phyloP scores from a whole-genome alignment of 2,113 vertebrate species.

The Otis tarda region DNA sequence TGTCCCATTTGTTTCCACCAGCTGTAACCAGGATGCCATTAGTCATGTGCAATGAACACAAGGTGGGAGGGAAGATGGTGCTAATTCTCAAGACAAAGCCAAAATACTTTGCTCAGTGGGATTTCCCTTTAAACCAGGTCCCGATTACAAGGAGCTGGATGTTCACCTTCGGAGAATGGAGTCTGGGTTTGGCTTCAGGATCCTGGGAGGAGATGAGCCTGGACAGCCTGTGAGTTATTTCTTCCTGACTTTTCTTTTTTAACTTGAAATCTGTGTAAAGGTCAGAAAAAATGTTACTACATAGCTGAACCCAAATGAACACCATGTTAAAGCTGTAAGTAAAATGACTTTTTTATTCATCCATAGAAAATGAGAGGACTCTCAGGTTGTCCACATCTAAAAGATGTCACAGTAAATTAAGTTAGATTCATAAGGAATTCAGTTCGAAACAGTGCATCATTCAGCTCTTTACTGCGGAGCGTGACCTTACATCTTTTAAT shows the following conservation, averaged over 20 bases:
- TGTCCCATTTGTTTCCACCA: conserved; percentile 39
- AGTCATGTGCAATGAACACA: conserved; percentile 42
- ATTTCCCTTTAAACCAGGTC: conserved; percentile 77
- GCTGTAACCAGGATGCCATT: conserved; percentile 55
- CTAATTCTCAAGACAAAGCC: background rate
- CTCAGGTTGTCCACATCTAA: background rate
- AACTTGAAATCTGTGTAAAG: background rate
- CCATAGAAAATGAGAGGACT: background rate
- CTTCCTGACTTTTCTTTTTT: background rate
- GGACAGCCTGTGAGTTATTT: conserved; percentile 93
- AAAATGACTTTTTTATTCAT: background rate
- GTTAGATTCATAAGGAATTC: background rate
- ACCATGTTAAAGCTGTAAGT: background rate
- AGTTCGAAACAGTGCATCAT: background rate
- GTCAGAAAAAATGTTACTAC: background rate
- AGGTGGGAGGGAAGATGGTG: conserved; percentile 27
- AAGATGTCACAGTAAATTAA: background rate
- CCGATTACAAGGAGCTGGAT: conserved; percentile 93
- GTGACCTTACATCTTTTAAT: background rate
- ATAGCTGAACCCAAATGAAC: background rate
- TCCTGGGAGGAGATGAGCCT: conserved; percentile 96
- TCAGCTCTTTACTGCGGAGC: background rate
- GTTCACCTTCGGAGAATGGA: conserved; percentile 96
- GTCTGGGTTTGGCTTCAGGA: conserved; percentile 97
- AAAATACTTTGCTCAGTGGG: conserved; percentile 51